Base-by-base conservation (phyloP, 2,797 vertebrate genomes). In the Neosalanx taihuensis region DNA sequence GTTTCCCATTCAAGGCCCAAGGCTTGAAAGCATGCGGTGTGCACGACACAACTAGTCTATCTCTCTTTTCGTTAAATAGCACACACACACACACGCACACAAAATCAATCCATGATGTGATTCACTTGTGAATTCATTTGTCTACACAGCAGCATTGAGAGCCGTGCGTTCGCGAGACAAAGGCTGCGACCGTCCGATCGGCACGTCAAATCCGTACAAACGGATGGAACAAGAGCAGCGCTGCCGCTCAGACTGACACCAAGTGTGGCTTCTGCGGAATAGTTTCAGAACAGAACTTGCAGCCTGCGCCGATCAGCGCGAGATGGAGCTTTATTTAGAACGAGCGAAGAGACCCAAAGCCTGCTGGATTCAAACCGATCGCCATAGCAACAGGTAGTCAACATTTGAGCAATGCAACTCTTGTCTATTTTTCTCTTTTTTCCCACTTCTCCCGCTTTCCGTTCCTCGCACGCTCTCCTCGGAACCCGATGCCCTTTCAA, bases 371-470 rank as follows among this genome's bases (percentile, higher is more conserved):
- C 84, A 89, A 90, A 89, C 79, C 76, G 77, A 90, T 94, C 77
- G 86, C 90, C 91, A 92, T 93, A 90, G 91, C 91, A 92, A 93
- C 92, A 91, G 84, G 87, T 89, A 92, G 89, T 92, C 92, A 94
- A 94, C 92, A 94, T 89, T 91, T 87, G 85, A 89, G 82, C 76
- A 64, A 46, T 79, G 85, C 84, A 86, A 83, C 76, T 77, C 74
- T 75, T 80, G 23, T 26, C 23, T 26, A 26, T 26, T 26, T 26
- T 26, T 26, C 76, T 77, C 74, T 75, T 80, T 81, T 88, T 90
- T 91, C 88, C 88, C 81, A 66, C 87, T 82, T 85, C 70, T 85
- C 84, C 83, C 82, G 82, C 80, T 77, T 80, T 83, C 70, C 57
- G 56, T 76, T 88, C 86, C 86, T 87, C 70, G 56, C 80, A 86